phyloP scores from a whole-genome alignment of 2,888 invertebrate genomes.

The Pimpla rufipes region DNA sequence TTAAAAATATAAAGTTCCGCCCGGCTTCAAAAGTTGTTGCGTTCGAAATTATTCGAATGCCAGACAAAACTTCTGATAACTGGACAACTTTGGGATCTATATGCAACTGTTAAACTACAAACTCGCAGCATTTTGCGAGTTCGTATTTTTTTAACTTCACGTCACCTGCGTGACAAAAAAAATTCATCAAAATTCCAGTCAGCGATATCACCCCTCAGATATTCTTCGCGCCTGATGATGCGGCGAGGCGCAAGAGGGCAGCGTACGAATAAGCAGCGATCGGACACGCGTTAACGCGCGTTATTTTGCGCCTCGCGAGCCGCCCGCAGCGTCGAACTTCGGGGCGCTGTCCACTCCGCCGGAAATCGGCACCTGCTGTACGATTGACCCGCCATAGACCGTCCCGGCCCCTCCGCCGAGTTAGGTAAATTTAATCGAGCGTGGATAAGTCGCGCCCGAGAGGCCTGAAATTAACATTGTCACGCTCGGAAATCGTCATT shows the following conservation, averaged over 20 bases:
- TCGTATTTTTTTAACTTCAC: constrained; percentile 55
- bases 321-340: constrained; percentile 40
- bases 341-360: constrained; percentile 76
- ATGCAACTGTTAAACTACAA: too few relatives aligned
- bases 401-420: constrained; percentile 47
- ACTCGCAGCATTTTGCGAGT: too few relatives aligned
- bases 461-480: constrained; percentile 66
- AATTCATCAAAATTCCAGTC: constrained; percentile 68
- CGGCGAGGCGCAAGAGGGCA: constrained; percentile 50
- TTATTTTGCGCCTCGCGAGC: constrained; percentile 63
- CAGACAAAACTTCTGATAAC: too few relatives aligned
- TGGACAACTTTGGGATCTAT: too few relatives aligned
- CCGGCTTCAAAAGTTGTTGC: too few relatives aligned
- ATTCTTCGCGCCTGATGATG: constrained; percentile 36
- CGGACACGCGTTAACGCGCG: constrained; percentile 71
- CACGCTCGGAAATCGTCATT: constrained; percentile 58
- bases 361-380: constrained; percentile 84
- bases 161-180: constrained; percentile 61
- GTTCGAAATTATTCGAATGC: too few relatives aligned
- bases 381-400: constrained; percentile 3
- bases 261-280: constrained; percentile 68
- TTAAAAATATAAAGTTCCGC: too few relatives aligned
- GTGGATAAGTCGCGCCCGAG: constrained; percentile 61
- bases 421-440: constrained; percentile 68
- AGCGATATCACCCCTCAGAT: constrained; percentile 1